Evolutionary conservation across 2,113 vertebrate genomes (phyloP), one percentile per base, ranked within the genome.

Genomic region (Myrmecobius fasciatus): DNA sequence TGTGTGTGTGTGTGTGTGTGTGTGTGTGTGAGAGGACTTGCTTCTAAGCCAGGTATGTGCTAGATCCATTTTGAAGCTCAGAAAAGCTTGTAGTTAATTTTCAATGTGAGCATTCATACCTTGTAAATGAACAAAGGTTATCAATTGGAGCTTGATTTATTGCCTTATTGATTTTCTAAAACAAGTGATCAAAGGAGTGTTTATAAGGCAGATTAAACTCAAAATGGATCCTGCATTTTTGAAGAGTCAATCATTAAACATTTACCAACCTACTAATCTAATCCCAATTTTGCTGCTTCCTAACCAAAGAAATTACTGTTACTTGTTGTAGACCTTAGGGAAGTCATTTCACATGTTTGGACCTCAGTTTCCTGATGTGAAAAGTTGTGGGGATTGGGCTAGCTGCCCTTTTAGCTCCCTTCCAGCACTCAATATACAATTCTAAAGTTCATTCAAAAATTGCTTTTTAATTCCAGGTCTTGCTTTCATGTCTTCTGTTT

Each of bases 401-500:
- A 83, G n/a, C 8, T 83, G n/a, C 6, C 36, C 36, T 83, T n/a
- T 83, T 83, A 43, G 17, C n/a, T 83, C 1, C 67, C 67, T 83
- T 83, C 36, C 20, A 22, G 67, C 17, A 83, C 1, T 83, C 14
- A 24, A 83, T 43, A 83, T n/a, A 24, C 17, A 43, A 43, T n/a
- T 92, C 1, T 0, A 93, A 53, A 51, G 67, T 83, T 94, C 83
- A 92, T 94, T 96, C 0, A 26, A 83, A 83, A 94, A 91, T 8
- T 90, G 91, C 53, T 47, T 92, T 49, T 92, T 91, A 92, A 25
- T 56, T 97, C 92, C 46, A 60, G 89, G 7, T 0, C 36, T 96
- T 96, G 96, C 83, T 53, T 96, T 60, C 12, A 46, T 8, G 91
- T 67, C 11, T 25, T 96, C 56, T 93, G 12, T 67, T 96, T 96